Conservation (phyloP, 2,888 invertebrate species). For the Blastobasis adustella region DNA sequence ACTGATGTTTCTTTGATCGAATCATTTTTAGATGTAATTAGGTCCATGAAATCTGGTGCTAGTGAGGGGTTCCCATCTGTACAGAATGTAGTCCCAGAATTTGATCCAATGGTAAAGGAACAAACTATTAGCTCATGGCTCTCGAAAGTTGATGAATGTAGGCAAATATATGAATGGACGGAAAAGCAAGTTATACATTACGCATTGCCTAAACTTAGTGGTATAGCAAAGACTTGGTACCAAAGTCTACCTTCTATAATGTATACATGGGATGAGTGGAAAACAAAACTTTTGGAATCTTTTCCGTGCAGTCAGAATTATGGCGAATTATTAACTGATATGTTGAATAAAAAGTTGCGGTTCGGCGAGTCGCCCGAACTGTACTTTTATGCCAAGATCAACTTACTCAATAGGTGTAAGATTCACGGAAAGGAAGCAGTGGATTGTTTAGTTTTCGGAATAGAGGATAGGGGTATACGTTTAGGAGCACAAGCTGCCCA, state of each 20-base stretch:
- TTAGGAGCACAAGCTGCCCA: conserved; percentile 16
- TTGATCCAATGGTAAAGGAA: neutral
- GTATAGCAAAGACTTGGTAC: conserved; percentile 15
- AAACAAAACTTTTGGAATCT: conserved; percentile 14
- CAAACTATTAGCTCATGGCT: conserved; percentile 2
- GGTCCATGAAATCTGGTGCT: neutral
- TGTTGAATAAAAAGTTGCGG: conserved; percentile 8
- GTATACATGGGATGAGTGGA: conserved; percentile 17
- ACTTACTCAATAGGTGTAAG: conserved; percentile 13
- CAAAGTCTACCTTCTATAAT: conserved; percentile 11
- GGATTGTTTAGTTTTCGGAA: conserved; percentile 15
- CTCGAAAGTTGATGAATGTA: neutral
- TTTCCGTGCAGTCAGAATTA: conserved; percentile 14
- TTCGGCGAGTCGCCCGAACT: conserved; percentile 1
- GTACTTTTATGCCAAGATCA: conserved; percentile 13
- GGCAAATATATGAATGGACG: conserved; percentile 2
- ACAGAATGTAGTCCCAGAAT: conserved; percentile 4
- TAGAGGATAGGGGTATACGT: conserved; percentile 15
- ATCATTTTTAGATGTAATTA: no score
- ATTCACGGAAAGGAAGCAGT: conserved; percentile 14
- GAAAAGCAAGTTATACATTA: conserved; percentile 2
- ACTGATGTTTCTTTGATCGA: no score
- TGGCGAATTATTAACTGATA: conserved; percentile 13
- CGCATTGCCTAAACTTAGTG: conserved; percentile 2
- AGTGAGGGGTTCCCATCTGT: neutral